These are phyloP conservation scores for Chloropsis cyanopogon DNA, from an alignment of 2,113 vertebrate species.

Conservation along the genomic window DNA sequence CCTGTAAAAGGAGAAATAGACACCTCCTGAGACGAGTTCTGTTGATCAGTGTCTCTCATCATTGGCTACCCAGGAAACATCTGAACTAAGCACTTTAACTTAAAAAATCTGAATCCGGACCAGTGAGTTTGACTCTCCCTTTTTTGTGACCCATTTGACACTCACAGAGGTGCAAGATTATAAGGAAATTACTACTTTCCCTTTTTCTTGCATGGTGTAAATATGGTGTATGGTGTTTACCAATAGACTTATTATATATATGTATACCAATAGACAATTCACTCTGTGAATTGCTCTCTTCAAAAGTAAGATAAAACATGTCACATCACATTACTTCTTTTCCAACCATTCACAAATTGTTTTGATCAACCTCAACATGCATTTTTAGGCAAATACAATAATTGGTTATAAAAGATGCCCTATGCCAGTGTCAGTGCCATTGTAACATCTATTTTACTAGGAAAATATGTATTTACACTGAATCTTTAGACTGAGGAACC, in stretches of 20 bases:
- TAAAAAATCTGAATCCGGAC: not conserved
- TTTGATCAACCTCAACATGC: not conserved
- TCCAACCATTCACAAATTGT: not conserved
- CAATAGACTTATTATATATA: not conserved
- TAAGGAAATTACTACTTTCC: not conserved
- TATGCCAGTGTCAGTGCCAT: not conserved
- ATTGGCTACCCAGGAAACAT: not conserved
- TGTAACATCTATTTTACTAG: not conserved
- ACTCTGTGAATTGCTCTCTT: not conserved
- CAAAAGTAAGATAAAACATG: not conserved
- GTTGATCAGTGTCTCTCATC: not conserved
- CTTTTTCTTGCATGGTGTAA: not conserved
- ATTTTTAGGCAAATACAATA: not conserved
- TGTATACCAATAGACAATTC: not conserved
- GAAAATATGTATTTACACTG: not conserved
- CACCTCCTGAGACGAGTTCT: not conserved
- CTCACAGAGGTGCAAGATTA: not conserved
- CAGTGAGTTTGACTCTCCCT: not conserved
- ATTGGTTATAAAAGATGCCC: not conserved
- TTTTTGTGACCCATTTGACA: not conserved
- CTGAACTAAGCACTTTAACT: not conserved
- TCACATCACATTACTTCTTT: not conserved
- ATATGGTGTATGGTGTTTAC: not conserved
- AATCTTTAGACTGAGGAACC: not conserved
- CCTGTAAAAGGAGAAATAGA: not conserved